Percentiles rank a stretch among this genome's conserved stretches.
phyloP scores from a whole-genome alignment of 2,888 invertebrate genomes.

The Eutolmus rufibarbis region DNA sequence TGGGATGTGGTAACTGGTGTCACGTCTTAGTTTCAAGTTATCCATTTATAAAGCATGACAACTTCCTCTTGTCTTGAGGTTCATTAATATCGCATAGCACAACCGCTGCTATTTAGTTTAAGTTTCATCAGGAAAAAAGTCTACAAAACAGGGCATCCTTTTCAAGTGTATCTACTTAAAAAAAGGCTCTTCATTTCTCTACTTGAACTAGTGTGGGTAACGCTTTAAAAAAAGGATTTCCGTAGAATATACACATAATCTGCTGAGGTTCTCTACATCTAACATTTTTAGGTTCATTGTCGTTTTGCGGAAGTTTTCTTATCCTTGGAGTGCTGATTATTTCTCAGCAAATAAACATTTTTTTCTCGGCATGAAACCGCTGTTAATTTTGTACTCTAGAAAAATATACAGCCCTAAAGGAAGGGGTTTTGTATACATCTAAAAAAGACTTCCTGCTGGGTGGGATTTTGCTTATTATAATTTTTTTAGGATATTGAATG shows the following conservation, averaged over 20 bases:
- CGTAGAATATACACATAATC: not conserved
- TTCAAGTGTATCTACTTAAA: not conserved
- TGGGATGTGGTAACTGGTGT: not conserved
- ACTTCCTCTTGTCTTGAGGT: not conserved
- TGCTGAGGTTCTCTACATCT: not conserved
- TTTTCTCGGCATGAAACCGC: not conserved
- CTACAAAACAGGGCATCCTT: not conserved
- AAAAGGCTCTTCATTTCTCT: not conserved
- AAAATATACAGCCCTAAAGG: not conserved
- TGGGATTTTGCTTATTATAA: not conserved
- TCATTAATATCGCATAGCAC: not conserved
- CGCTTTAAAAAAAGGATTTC: not conserved
- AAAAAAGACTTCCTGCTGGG: not conserved
- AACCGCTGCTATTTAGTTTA: not conserved
- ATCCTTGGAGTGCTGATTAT: not conserved
- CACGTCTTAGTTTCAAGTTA: not conserved
- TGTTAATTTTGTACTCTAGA: not conserved
- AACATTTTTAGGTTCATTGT: not conserved
- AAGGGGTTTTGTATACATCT: not conserved
- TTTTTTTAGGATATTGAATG: not conserved
- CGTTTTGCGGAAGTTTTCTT: not conserved
- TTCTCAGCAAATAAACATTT: not conserved
- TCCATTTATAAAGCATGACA: not conserved
- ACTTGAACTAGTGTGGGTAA: not conserved
- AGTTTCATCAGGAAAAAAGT: not conserved